Percentiles rank a stretch among this genome's conserved stretches.
These are phyloP conservation scores for Galagoides demidoff DNA, from an alignment of 2,797 vertebrate genomes.

Conservation along the genomic window DNA sequence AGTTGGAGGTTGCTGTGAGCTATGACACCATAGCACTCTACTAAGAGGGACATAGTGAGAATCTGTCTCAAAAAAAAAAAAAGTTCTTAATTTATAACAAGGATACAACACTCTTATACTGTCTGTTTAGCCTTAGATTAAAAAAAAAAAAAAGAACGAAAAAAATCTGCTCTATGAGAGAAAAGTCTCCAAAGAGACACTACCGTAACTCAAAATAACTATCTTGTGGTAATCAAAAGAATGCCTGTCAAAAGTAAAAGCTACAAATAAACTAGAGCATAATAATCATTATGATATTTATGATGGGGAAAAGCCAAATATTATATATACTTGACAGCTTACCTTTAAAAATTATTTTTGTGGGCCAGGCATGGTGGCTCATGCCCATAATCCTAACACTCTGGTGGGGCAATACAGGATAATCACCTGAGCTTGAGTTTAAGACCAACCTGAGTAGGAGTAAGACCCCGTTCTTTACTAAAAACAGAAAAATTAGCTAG, in stretches of 20 bases:
- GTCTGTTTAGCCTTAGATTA: neutral
- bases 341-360: slow-evolving; percentile 36
- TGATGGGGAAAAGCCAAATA: neutral
- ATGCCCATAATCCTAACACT: too few species aligned
- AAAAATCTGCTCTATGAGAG: slow-evolving; percentile 18
- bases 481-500: too few species aligned
- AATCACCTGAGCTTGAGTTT: too few species aligned
- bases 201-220: slow-evolving; percentile 34
- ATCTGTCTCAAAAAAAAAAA: too few species aligned
- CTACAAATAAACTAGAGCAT: slow-evolving; percentile 2
- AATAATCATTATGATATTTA: neutral
- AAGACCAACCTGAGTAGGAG: too few species aligned
- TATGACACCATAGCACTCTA: too few species aligned
- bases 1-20: too few species aligned
- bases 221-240: neutral
- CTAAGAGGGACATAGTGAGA: too few species aligned
- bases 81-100: slow-evolving; percentile 1
- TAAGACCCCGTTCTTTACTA: too few species aligned
- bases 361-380: too few species aligned
- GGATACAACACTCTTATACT: neutral
- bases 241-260: neutral
- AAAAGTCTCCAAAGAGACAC: neutral
- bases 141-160: neutral
- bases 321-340: neutral
- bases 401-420: too few species aligned